phyloP scores from a whole-genome alignment of 2,888 invertebrate species.

The Yponomeuta evonymella region DNA sequence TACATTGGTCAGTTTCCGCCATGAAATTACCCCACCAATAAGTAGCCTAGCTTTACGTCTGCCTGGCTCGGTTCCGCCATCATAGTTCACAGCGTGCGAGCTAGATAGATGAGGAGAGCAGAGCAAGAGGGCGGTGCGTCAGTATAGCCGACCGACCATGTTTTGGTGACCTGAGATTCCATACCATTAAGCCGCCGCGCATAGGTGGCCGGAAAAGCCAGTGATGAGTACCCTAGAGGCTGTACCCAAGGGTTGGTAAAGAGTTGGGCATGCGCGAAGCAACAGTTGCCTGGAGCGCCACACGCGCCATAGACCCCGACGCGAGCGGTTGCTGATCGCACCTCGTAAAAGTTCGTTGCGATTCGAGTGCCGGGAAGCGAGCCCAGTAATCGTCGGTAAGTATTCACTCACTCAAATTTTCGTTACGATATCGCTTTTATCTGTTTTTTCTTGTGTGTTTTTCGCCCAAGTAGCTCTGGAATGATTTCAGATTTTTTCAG shows the following conservation, averaged over 20 bases:
- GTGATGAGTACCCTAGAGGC: not conserved
- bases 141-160: not conserved
- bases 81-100: not conserved
- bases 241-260: not conserved
- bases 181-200: not conserved
- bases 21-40: not conserved
- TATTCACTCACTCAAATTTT: not conserved
- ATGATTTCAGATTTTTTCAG: no score
- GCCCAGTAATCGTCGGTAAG: not conserved
- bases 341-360: not conserved
- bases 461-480: not conserved
- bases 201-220: not conserved
- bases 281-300: slow-evolving; percentile 47
- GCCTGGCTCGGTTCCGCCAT: not conserved
- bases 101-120: not conserved
- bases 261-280: slow-evolving; percentile 44
- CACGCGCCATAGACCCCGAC: slow-evolving; percentile 24
- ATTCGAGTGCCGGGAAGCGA: not conserved
- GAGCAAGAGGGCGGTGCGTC: not conserved
- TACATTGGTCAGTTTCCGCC: no score
- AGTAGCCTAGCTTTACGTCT: not conserved
- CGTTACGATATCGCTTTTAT: not conserved
- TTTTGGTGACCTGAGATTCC: not conserved
- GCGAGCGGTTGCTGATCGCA: not conserved
- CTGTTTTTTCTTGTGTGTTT: not conserved